Conservation (phyloP, 2,797 vertebrate species). For the Antrozous pallidus region DNA sequence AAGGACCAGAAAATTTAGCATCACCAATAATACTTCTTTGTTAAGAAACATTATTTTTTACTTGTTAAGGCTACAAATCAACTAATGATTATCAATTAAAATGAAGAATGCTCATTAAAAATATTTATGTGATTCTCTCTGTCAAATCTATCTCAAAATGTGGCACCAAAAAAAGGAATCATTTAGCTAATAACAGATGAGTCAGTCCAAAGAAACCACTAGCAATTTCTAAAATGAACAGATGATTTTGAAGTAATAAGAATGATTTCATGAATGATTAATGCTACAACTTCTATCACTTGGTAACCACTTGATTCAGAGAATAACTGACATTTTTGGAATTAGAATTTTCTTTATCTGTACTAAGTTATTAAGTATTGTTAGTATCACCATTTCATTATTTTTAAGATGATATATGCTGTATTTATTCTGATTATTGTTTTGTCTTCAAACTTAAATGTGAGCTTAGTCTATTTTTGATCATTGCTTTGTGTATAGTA, state of each 20-base stretch:
- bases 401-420: neutral
- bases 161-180: neutral
- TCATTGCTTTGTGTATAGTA: neutral
- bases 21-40: neutral
- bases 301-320: neutral
- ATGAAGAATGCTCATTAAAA: neutral
- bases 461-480: neutral
- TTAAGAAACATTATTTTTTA: neutral
- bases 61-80: neutral
- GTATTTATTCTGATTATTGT: neutral
- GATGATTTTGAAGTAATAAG: slow-evolving; percentile 21
- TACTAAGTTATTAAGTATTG: neutral
- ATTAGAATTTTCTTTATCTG: neutral
- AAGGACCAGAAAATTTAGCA: neutral
- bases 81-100: neutral
- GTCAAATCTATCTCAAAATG: neutral
- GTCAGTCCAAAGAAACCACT: neutral
- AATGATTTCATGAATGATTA: neutral
- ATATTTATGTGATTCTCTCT: neutral
- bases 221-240: slow-evolving; percentile 8
- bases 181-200: neutral
- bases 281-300: neutral
- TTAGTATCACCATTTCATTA: neutral
- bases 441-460: neutral
- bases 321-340: neutral